Conservation (phyloP, 2,113 vertebrate genomes). For the Leptodactylus fuscus region DNA sequence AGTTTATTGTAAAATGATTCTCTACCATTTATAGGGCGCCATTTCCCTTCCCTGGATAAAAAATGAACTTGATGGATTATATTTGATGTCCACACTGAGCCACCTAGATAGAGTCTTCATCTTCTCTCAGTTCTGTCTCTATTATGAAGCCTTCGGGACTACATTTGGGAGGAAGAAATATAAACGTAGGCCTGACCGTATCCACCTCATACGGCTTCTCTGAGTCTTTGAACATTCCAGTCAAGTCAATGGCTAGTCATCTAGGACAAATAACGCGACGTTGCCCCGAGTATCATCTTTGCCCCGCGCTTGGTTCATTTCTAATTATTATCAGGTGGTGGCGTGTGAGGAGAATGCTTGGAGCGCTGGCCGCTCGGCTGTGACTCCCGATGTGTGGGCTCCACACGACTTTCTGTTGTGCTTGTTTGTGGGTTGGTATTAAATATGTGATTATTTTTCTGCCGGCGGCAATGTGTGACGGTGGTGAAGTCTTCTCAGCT, state of each 20-base stretch:
- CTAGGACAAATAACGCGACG: neutral
- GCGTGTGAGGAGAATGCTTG: neutral
- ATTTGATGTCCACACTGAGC: too few species aligned
- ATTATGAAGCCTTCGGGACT: neutral
- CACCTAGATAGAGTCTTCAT: too few species aligned
- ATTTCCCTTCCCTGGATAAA: too few species aligned
- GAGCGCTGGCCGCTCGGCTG: neutral
- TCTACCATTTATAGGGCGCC: too few species aligned
- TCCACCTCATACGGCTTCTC: neutral
- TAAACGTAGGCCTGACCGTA: neutral
- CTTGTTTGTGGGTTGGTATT: slow-evolving; percentile 37
- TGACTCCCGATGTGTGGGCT: neutral
- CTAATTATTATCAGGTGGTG: neutral
- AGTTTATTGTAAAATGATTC: too few species aligned
- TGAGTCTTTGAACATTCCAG: neutral
- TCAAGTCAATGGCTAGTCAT: neutral
- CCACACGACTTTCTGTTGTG: neutral
- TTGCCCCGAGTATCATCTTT: neutral
- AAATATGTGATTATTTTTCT: slow-evolving; percentile 46
- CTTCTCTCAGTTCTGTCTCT: neutral
- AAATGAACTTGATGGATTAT: too few species aligned
- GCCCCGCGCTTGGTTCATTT: neutral
- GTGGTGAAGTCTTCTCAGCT: slow-evolving; percentile 9
- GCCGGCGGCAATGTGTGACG: slow-evolving; percentile 24
- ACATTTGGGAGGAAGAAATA: neutral